Base-by-base conservation (phyloP, 1,140 invertebrate species). In the Drepana arcuata region DNA sequence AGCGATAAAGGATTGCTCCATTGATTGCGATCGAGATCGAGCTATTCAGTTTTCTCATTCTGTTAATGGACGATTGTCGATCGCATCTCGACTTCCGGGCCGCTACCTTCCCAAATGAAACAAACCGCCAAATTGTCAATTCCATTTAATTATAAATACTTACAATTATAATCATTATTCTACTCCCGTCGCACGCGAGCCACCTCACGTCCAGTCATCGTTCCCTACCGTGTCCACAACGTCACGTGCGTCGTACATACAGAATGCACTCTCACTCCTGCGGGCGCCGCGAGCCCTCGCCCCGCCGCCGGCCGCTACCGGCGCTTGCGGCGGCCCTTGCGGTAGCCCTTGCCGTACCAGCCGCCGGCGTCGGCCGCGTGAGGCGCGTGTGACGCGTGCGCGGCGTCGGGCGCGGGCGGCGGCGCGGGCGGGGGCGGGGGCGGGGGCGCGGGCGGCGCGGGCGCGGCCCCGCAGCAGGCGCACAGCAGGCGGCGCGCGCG, bases 311-410 rank as follows among this genome's bases (percentile, higher is more conserved):
- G 11, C 15, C 34, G 63, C 54, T 65, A 70, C 61, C 63, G 49
- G 34, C 55, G 53, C 24, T 55, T 49, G 33, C 66, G 57, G 5
- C 69, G 60, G n/a, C 62, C 64, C 52, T 67, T 72, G 46, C 68
- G 55, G 55, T 64, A 69, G 1, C 66, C 69, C 55, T 70, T 70
- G 40, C 66, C 63, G 61, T 65, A 70, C 61, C 66, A 68, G 51
- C 64, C 62, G 41, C 53, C 56, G 44, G 44, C 45, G 43, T 45
- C 49, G 9, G 37, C 28, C 27, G 16, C 18, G 4, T 2, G n/a
- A 6, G 24, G 24, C 24, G 24, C 24, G 4, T 60, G 23, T 70
- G 34, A n/a, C 29, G 2, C 26, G 27, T 13, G 29, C 31, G 2
- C 35, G 14, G 21, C 37, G 1, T n/a, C n/a, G 4, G 29, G 34